phyloP scores from a whole-genome alignment of 1,140 invertebrate genomes.

The Anoplophora glabripennis region DNA sequence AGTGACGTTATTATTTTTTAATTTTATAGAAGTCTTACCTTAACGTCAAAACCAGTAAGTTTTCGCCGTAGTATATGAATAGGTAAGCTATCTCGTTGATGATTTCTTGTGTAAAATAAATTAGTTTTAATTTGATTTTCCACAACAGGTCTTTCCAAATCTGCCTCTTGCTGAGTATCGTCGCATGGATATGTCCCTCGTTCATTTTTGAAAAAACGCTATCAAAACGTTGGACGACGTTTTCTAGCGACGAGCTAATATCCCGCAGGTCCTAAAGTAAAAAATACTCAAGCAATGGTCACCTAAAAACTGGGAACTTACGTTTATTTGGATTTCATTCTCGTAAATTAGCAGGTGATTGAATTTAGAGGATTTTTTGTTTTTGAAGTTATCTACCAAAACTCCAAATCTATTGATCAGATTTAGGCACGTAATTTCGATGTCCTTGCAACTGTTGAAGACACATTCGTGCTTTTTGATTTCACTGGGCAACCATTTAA shows the following conservation, averaged over 20 bases:
- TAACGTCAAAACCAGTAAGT: slow-evolving; percentile 38
- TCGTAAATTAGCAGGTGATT: slow-evolving; percentile 18
- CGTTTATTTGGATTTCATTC: slow-evolving; percentile 5
- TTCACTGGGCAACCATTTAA: slow-evolving; percentile 43
- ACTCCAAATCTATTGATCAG: slow-evolving; percentile 24
- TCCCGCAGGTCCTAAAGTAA: slow-evolving; percentile 33
- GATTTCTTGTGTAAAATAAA: slow-evolving; percentile 40
- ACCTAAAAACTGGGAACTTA: background rate
- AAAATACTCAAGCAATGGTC: background rate
- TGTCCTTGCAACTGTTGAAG: slow-evolving; percentile 33
- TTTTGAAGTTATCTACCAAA: slow-evolving; percentile 28
- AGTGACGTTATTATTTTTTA: slow-evolving; percentile 7
- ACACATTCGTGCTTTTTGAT: slow-evolving; percentile 30
- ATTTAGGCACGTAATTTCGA: slow-evolving; percentile 29
- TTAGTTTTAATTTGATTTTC: slow-evolving; percentile 43
- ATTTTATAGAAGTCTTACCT: slow-evolving; percentile 28
- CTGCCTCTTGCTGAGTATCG: slow-evolving; percentile 29
- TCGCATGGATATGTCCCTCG: background rate
- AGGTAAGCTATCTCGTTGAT: slow-evolving; percentile 38
- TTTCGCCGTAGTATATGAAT: slow-evolving; percentile 41
- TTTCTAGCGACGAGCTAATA: slow-evolving; percentile 23
- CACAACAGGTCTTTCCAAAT: slow-evolving; percentile 36
- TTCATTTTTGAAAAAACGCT: slow-evolving; percentile 24
- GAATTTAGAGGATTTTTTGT: slow-evolving; percentile 20
- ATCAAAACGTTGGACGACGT: slow-evolving; percentile 21